Base-by-base conservation (phyloP, 2,797 vertebrate genomes). In the Microctenopoma stevenorrisi region DNA sequence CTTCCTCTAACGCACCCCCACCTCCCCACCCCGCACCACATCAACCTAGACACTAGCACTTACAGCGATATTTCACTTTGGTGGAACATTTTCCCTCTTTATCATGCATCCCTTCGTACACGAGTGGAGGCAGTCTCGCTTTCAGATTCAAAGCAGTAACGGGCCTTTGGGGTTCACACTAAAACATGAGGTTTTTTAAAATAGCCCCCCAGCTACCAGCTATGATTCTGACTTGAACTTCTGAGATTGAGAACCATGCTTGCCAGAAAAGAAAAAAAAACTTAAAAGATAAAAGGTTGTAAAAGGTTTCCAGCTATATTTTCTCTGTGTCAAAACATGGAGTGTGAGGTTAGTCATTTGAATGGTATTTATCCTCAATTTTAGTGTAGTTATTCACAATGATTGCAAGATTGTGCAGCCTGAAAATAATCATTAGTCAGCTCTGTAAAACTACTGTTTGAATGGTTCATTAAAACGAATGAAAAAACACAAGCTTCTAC, bases 41-140 rank as follows among this genome's bases (percentile, higher is more conserved):
- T 92, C 90, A 91, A 92, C 91, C 84, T 87, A 83, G 92, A 86
- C 91, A 89, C 89, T 92, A 89, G 85, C 86, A 89, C 89, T 87
- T 64, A 55, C 81, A 86, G 89, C 87, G 81, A 93, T 93, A 89
- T 90, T 90, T 93, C 91, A 91, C 88, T 90, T 88, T 77, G 80
- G 59, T 70, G 71, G 86, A 90, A 86, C 84, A 84, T 86, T 90
- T 88, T 88, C 70, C 81, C 86, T 85, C 89, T 88, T 82, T 78
- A 76, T 77, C 72, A 79, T 68, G 70, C 70, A 63, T 73, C 64
- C 48, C 81, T 72, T 53, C 22, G n/a, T 68, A 75, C 66, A 59
- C 12, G 55, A 85, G 86, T 72, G 66, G 79, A 77, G 78, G 72
- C 64, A 55, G 82, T 59, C 53, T 42, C 30, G 44, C 69, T 58